Evolutionary conservation across 2,113 vertebrate species (phyloP).

Genomic region (Scomber colias): DNA sequence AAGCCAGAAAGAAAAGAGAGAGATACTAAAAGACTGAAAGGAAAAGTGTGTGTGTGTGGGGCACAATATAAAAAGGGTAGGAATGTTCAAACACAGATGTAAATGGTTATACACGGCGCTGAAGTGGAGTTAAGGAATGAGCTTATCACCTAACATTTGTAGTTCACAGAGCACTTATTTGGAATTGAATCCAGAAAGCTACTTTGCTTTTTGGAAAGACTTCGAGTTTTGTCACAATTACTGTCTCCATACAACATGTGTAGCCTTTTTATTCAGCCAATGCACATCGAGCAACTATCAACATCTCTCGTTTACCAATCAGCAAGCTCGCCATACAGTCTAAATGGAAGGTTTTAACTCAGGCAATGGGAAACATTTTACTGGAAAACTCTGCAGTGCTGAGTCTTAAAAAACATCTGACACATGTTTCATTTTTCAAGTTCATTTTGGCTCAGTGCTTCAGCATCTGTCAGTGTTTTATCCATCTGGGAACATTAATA

Average conservation of each 20-base stretch:
- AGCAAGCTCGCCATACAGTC: conserved; percentile 13
- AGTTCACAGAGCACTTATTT: conserved; percentile 10
- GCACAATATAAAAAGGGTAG: conserved; percentile 16
- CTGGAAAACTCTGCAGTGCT: conserved; percentile 40
- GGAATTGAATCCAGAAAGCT: conserved; percentile 40
- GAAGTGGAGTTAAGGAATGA: conserved; percentile 41
- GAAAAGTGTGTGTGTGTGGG: conserved; percentile 2
- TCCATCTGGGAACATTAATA: conserved; percentile 47
- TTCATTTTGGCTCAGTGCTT: conserved; percentile 20
- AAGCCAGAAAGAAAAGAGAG: not conserved
- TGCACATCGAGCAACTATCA: not conserved
- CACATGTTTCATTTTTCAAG: conserved; percentile 59
- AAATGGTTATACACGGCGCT: conserved; percentile 5
- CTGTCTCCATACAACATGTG: not conserved
- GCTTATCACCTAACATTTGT: conserved; percentile 31
- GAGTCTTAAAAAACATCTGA: conserved; percentile 42
- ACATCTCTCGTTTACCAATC: conserved; percentile 11
- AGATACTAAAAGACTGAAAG: not conserved
- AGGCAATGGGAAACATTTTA: conserved; percentile 36
- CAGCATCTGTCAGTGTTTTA: conserved; percentile 43
- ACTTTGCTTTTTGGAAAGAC: conserved; percentile 32
- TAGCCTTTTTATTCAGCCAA: conserved; percentile 1
- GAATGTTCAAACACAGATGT: conserved; percentile 49
- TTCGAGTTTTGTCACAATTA: conserved; percentile 4
- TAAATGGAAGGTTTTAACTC: conserved; percentile 40